Evolutionary conservation across 2,113 vertebrate species (phyloP), one percentile per base, ranked within the genome.

Genomic region (Pheucticus melanocephalus): DNA sequence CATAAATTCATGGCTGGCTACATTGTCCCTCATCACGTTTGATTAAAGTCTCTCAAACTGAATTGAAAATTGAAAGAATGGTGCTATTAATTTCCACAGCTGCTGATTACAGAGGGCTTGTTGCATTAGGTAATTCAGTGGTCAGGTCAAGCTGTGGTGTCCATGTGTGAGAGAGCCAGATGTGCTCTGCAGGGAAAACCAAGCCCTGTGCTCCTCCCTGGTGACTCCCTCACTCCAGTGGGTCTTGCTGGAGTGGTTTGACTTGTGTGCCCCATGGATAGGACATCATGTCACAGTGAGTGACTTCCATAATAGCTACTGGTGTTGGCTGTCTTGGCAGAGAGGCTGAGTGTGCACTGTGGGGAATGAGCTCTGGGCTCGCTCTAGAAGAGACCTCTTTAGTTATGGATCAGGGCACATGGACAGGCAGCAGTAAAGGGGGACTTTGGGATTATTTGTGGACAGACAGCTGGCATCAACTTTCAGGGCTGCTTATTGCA

Each of bases 281-380:
- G 59, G 64, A 66, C 39, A 27, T 48, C 39, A 11, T 0, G 3
- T 63, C 69, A 73, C 50, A 51, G 39, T 33, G 44, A 92, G 56
- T 44, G 81, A 75, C 76, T 91, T 48, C 77, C 17, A 9, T 40
- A 70, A 66, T 5, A 75, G 80, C 80, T 70, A 0, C 68, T 81
- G 57, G 35, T 70, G 39, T 64, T 92, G 64, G 44, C 60, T 56
- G 48, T 27, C 80, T 71, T 25, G 72, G 69, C 39, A 70, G 76
- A 83, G 59, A 37, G 30, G 23, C 64, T 0, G 2, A 82, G 82
- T 54, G 47, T 0, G 7, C 39, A 5, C 28, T 0, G 0, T 1
- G 3, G 75, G 53, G 40, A 88, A 65, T 5, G 59, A 95, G 57
- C 51, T 83, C 68, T 15, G 69, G 60, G 40, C 54, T 91, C 0